Evolutionary conservation across 2,797 vertebrate species (phyloP).

Genomic region (Gallirallus australis): DNA sequence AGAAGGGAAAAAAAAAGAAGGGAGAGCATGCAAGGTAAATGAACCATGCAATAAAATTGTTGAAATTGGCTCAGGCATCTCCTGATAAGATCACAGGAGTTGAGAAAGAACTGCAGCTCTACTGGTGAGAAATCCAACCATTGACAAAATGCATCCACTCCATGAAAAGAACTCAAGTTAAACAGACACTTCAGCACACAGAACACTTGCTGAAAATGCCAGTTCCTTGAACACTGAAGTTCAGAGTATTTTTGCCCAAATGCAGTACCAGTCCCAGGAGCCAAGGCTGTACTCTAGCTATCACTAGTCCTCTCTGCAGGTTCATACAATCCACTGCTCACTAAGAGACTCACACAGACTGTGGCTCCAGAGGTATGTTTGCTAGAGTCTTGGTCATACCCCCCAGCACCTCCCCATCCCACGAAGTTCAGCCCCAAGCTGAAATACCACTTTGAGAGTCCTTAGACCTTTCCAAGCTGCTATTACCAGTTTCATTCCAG

Average conservation of each 20-base stretch:
- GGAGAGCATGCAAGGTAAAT: slow-evolving; percentile 22
- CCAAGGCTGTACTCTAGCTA: neutral
- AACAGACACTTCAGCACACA: neutral
- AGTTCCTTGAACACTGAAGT: neutral
- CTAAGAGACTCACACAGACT: neutral
- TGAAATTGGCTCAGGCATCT: slow-evolving; percentile 50
- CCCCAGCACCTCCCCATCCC: neutral
- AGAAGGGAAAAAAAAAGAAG: neutral
- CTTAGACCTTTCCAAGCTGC: neutral
- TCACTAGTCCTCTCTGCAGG: neutral
- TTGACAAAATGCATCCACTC: slow-evolving; percentile 23
- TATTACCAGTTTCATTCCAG: neutral
- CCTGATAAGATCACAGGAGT: slow-evolving; percentile 44
- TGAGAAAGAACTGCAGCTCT: slow-evolving; percentile 37
- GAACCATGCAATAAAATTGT: slow-evolving; percentile 56
- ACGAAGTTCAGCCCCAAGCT: neutral
- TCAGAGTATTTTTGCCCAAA: neutral
- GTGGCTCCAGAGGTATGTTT: neutral
- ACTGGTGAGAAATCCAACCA: neutral
- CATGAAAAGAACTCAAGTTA: neutral
- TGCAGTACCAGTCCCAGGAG: neutral
- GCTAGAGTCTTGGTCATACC: neutral
- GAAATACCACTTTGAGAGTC: neutral
- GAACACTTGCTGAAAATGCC: neutral
- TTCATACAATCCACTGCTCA: neutral